phyloP scores from a whole-genome alignment of 1,140 invertebrate genomes.

The Rhyacophila brunnea region DNA sequence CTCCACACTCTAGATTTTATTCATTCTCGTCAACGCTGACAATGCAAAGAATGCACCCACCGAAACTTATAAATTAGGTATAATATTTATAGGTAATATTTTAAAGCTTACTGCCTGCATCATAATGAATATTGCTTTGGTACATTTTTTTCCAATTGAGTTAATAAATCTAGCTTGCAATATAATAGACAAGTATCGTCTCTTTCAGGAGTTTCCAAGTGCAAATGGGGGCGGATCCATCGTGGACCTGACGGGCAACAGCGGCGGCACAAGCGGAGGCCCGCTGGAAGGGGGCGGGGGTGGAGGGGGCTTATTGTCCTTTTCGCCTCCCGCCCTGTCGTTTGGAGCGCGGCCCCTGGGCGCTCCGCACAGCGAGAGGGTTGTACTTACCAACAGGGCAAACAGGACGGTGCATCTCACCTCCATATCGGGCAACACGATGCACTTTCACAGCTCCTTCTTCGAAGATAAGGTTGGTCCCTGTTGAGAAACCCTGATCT shows the following conservation, averaged over 20 bases:
- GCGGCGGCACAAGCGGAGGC: neutral
- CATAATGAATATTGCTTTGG: no score
- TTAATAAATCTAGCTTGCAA: no score
- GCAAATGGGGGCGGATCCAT: neutral
- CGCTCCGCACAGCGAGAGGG: constrained; percentile 28
- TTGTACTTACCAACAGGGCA: constrained; percentile 49
- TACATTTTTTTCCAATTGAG: no score
- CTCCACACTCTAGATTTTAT: no score
- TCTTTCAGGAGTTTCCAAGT: constrained; percentile 13
- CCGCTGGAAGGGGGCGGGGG: constrained; percentile 1
- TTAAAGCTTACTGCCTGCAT: no score
- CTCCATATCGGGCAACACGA: constrained; percentile 83
- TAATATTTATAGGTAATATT: no score
- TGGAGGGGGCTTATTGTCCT: constrained; percentile 17
- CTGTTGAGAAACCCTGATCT: no score
- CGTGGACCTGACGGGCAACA: neutral
- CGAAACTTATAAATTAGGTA: no score
- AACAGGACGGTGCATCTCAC: constrained; percentile 74
- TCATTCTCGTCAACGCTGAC: no score
- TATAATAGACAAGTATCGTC: neutral
- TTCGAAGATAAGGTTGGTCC: constrained; percentile 85
- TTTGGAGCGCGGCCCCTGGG: constrained; percentile 28
- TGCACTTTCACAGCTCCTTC: constrained; percentile 90
- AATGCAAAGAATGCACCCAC: no score
- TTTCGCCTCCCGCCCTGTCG: constrained; percentile 19